A percentile compares a stretch with the other conserved stretches of the same genome.
Conservation (phyloP, 2,797 vertebrate species). For the Pipistrellus nathusii region DNA sequence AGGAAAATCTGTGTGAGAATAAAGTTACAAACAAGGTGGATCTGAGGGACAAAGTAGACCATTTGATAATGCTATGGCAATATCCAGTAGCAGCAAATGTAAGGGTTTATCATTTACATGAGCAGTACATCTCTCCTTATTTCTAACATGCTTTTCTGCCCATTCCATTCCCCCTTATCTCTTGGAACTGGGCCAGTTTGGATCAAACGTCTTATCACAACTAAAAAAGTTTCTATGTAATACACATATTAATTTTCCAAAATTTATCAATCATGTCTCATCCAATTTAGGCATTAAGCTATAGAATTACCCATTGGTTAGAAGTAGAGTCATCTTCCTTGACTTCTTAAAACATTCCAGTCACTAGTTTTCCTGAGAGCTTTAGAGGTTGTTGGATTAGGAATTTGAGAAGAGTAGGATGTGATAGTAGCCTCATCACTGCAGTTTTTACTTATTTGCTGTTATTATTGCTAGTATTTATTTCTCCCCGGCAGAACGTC, state of each 20-base stretch:
- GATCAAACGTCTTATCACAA: not conserved
- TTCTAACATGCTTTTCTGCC: not conserved
- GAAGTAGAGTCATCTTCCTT: not conserved
- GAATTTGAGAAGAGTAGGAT: not conserved
- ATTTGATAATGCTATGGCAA: not conserved
- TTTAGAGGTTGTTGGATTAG: not conserved
- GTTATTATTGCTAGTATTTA: not conserved
- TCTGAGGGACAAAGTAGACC: not conserved
- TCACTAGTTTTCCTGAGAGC: not conserved
- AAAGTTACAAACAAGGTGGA: not conserved
- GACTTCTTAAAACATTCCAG: not conserved
- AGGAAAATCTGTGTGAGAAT: not conserved
- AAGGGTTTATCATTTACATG: not conserved
- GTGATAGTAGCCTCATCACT: not conserved
- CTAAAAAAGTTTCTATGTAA: not conserved
- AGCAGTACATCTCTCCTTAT: not conserved
- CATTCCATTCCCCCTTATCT: fast-evolving
- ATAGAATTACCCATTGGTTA: not conserved
- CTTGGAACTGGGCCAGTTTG: not conserved
- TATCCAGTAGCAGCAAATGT: not conserved
- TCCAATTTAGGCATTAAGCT: not conserved
- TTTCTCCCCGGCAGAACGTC: not conserved
- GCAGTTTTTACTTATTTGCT: not conserved
- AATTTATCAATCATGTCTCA: not conserved
- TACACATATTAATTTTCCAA: not conserved